Conservation (phyloP, 2,113 vertebrate genomes). For the Polypterus senegalus region DNA sequence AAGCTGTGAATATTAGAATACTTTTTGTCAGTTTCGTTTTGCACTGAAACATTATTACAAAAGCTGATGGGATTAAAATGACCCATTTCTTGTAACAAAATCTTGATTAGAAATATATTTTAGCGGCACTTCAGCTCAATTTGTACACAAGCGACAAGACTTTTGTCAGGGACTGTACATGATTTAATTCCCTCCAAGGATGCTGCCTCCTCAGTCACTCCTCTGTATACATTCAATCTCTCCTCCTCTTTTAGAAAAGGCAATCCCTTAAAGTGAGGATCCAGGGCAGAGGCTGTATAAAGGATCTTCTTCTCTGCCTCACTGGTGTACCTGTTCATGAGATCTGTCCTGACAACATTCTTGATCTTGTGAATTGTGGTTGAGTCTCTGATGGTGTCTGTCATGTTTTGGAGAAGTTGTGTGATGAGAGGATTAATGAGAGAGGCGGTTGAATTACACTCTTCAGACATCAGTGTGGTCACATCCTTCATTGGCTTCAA, state of each 20-base stretch:
- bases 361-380: constrained; percentile 12
- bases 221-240: constrained; percentile 1
- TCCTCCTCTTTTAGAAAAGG: constrained; percentile 10
- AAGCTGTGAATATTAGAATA: too few species aligned
- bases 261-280: constrained; percentile 12
- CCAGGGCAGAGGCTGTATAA: background rate
- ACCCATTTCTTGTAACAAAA: too few species aligned
- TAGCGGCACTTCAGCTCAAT: too few species aligned
- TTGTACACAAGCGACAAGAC: too few species aligned
- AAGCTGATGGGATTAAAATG: too few species aligned
- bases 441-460: constrained; percentile 6
- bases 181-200: constrained; percentile 4
- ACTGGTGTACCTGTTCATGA: constrained; percentile 11
- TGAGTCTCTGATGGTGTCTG: constrained; percentile 6
- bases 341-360: constrained; percentile 8
- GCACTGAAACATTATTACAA: too few species aligned
- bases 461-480: constrained; percentile 14
- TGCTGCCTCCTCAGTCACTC: constrained; percentile 7
- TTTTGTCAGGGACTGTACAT: too few species aligned
- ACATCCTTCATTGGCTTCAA: constrained; percentile 16
- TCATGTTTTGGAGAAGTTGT: constrained; percentile 12
- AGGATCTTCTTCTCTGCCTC: constrained; percentile 6
- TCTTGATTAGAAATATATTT: too few species aligned
- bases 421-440: constrained; percentile 15
- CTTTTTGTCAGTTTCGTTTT: too few species aligned